phyloP scores from a whole-genome alignment of 2,888 invertebrate genomes.

The Lapara coniferarum region DNA sequence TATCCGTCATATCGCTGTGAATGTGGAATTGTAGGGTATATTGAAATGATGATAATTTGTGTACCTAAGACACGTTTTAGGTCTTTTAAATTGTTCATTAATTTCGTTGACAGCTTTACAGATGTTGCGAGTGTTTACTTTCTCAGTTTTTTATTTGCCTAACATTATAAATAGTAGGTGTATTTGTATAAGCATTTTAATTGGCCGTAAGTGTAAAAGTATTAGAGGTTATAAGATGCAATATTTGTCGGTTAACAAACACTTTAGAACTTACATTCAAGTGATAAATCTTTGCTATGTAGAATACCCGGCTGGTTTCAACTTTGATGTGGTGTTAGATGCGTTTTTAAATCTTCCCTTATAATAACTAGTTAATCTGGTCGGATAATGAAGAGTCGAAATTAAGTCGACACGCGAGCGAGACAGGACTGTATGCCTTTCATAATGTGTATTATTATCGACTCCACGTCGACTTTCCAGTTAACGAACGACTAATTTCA shows the following conservation, averaged over 20 bases:
- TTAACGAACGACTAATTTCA: not conserved
- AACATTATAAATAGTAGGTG: constrained; percentile 12
- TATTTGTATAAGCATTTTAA: not conserved
- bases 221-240: constrained; percentile 3
- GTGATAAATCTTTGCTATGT: constrained; percentile 5
- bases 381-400: no score
- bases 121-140: constrained; percentile 51
- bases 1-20: constrained; percentile 45
- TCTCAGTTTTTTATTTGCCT: constrained; percentile 40
- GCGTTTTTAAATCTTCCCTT: not conserved
- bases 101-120: constrained; percentile 44
- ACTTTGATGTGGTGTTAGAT: not conserved
- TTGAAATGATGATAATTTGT: constrained; percentile 52
- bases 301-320: not conserved
- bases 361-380: not conserved
- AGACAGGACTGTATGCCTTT: no score
- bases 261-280: constrained; percentile 6
- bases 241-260: constrained; percentile 20
- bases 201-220: constrained; percentile 18
- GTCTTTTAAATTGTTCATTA: constrained; percentile 49
- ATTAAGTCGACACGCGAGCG: no score
- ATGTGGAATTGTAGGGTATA: constrained; percentile 49
- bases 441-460: no score
- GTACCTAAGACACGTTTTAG: constrained; percentile 52
- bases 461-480: no score